Base-by-base conservation (phyloP, 2,888 invertebrate species). In the Eutolmus rufibarbis region DNA sequence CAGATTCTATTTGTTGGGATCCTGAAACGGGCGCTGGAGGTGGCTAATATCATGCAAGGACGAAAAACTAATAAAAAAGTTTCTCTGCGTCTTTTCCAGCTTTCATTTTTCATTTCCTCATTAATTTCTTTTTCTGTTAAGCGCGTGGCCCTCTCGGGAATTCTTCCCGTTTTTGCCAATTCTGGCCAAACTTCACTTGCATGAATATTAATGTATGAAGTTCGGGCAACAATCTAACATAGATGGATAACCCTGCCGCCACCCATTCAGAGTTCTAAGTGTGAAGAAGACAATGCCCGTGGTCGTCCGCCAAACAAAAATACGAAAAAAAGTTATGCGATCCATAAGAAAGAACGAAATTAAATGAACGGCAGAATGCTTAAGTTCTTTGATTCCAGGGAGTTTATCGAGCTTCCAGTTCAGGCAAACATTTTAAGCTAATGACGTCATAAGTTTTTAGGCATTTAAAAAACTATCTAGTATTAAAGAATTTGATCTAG, bases 91-190 rank as follows among this genome's bases (percentile, higher is more conserved):
- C 46, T 78, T 78, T 78, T 78, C 23, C 78, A 46, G 78, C 78
- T 78, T 78, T 78, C 78, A 78, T 78, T 78, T 78, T 78, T 78
- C 78, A 78, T 78, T 78, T 78, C 78, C 78, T 78, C 78, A 43
- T 78, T 78, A 78, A 78, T 78, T 78, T 46, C 46, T 78, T 78
- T 43, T 40, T 78, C 40, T 78, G 37, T 78, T 78, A 78, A 78
- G 40, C 43, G 78, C 19, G 40, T 76, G n/a, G 37, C 76, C 40
- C 76, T 76, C 66, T 28, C 66, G 76, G 78, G 78, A 46, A 28
- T 43, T 78, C 43, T 43, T 78, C 2, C 46, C 28, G 7, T n/a
- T 78, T 78, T 78, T 46, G 34, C 78, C 43, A 23, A 78, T 43
- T 46, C 78, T 43, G 12, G 23, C 34, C 19, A 78, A n/a, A 46